Base-by-base conservation (phyloP, 2,113 vertebrate species). In the Macroglossus sobrinus region DNA sequence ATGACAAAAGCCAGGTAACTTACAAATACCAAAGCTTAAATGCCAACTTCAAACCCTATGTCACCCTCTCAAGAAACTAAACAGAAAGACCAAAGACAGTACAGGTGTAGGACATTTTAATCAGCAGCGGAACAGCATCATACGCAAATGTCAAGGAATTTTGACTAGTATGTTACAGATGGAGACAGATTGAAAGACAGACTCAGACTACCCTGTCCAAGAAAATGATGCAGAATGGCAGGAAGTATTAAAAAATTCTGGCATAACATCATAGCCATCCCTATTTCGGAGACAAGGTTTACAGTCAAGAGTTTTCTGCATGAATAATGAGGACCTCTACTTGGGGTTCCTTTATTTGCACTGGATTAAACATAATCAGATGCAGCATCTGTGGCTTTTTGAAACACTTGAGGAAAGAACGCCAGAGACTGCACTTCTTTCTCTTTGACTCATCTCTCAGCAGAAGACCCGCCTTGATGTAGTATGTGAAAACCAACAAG, bases 131-230 rank as follows among this genome's bases (percentile, higher is more conserved):
- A 91, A 86, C 43, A 79, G 61, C 57, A n/a, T 94, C 85, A 95
- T 76, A 78, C 63, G 94, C 59, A 97, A 97, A 97, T 93, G 93
- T 96, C 94, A 96, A 97, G 97, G 93, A 96, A 95, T 96, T 96
- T 88, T 97, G 85, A 96, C 94, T 95, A 55, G 93, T 69, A 4
- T 75, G 53, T 81, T 85, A 75, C 91, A 97, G 96, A 97, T 94
- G 82, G 95, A 96, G 93, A 94, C 94, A 98, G 95, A 97, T 64
- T 94, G 93, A 98, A 96, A 96, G 95, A 79, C 96, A 97, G 93
- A 89, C 94, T 88, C 85, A 18, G 3, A 57, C 63, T 40, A 59
- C 14, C 89, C 94, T 93, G 92, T 97, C 96, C 97, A 97, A 96
- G 80, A 97, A 97, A 97, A 91, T 81, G 91, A 95, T 91, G 85